Conservation (phyloP, 92 coral and sea anemone genomes). For the Montipora capitata region DNA sequence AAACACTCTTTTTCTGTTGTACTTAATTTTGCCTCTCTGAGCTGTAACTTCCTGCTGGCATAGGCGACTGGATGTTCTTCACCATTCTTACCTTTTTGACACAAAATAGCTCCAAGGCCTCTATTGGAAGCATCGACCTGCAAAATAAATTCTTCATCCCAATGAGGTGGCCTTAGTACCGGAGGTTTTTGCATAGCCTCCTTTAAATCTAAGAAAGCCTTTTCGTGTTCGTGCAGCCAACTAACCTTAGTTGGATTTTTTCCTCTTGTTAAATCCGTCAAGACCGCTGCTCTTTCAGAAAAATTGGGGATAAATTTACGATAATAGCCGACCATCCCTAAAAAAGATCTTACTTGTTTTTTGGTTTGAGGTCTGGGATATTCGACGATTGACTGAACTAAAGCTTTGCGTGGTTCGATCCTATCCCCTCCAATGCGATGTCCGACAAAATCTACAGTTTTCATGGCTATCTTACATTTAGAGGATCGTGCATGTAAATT, state of each 20-base stretch:
- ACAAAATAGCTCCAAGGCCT: conserved; percentile 61
- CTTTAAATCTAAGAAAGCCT: conserved; percentile 46
- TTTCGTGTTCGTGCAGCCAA: conserved; percentile 14
- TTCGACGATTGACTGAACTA: no score
- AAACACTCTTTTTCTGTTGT: conserved; percentile 72
- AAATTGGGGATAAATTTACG: conserved; percentile 47
- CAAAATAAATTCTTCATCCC: conserved; percentile 61
- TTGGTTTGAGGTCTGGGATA: background rate
- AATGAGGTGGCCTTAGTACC: conserved; percentile 60
- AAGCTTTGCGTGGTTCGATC: no score
- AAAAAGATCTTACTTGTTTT: conserved; percentile 54
- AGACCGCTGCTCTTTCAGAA: background rate
- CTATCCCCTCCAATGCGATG: no score
- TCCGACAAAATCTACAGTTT: no score
- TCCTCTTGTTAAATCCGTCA: background rate
- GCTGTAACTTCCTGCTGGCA: conserved; percentile 71
- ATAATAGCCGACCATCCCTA: conserved; percentile 60
- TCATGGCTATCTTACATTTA: no score
- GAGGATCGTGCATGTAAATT: no score
- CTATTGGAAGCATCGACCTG: conserved; percentile 77
- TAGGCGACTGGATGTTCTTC: conserved; percentile 72
- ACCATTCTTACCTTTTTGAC: conserved; percentile 21
- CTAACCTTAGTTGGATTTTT: conserved; percentile 7
- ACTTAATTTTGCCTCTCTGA: conserved; percentile 67
- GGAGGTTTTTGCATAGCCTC: conserved; percentile 26